A percentile compares a stretch with the other conserved stretches of the same genome.
Evolutionary conservation across 2,797 vertebrate genomes (phyloP).

Genomic region (Phoeniculus purpureus): DNA sequence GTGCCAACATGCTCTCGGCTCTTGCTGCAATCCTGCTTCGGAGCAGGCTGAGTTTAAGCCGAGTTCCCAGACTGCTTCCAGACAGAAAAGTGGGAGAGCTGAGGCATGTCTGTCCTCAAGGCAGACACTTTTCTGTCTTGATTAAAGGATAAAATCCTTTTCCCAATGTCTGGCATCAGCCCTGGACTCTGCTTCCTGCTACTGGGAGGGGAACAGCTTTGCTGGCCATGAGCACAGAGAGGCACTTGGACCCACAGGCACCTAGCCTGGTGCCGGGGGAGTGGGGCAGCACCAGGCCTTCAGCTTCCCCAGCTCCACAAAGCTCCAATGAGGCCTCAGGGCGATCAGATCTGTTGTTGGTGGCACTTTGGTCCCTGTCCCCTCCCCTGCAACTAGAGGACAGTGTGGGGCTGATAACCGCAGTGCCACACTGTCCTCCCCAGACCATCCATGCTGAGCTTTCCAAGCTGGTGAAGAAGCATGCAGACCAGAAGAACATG

Average conservation of each 20-base stretch:
- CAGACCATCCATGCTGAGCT: conserved; percentile 96
- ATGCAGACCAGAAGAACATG: conserved; percentile 87
- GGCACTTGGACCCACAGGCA: not conserved
- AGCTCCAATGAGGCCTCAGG: accelerated
- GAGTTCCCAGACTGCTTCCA: not conserved
- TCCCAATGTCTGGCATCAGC: not conserved
- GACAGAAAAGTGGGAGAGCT: not conserved
- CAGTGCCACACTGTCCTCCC: accelerated
- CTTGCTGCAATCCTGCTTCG: not conserved
- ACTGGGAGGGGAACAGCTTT: not conserved
- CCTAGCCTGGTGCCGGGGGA: not conserved
- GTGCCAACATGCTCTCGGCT: accelerated
- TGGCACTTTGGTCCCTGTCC: not conserved
- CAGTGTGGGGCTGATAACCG: accelerated
- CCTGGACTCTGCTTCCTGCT: not conserved
- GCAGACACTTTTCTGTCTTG: not conserved
- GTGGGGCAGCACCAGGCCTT: not conserved
- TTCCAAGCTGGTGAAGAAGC: conserved; percentile 94
- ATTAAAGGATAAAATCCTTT: not conserved
- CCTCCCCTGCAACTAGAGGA: not conserved
- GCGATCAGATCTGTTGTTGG: accelerated
- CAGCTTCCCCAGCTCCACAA: not conserved
- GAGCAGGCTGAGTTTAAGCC: not conserved
- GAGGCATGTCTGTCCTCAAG: not conserved
- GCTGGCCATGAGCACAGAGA: not conserved